Evolutionary conservation across 2,888 invertebrate genomes (phyloP), one percentile per base, ranked within the genome.

Genomic region (Agriotes lineatus): DNA sequence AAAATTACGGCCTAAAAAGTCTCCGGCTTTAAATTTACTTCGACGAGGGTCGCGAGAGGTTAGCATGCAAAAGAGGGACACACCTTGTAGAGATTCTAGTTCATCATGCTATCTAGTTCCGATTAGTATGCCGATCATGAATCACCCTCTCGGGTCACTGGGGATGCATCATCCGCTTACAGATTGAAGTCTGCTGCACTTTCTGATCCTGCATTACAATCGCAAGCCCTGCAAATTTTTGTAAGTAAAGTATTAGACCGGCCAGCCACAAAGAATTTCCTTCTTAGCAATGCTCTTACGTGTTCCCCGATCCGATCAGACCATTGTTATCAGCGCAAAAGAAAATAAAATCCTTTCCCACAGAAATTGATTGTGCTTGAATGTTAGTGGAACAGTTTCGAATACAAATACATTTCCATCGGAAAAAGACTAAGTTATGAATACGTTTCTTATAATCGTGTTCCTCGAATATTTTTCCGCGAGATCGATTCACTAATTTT

Each of bases 41-140:
- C 35, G 33, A 54, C 18, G 54, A 54, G 54, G 54, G 33, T 33
- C 16, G 12, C 16, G 54, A 54, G 48, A 48, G 48, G 48, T 48
- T 20, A 48, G 22, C 48, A 48, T 48, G 22, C 22, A 48, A 64
- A 73, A 65, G 70, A 72, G 72, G 65, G 33, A 52, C 16, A 52
- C 19, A 52, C 18, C 33, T 52, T 52, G 30, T 14, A 25, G 30
- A 39, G 20, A 37, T 42, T 10, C 33, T 37, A 19, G 37, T 42
- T 57, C 37, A 37, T 57, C 57, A 39, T 39, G 57, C 42, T 37
- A 39, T 57, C 57, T 37, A 18, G 57, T 39, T 22, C 42, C 57
- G 39, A 57, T 39, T 57, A 57, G 20, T 19, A n/a, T 22, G 39
- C 14, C 22, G 57, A 37, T 57, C 57, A 18, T 57, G 57, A 57